Conservation (phyloP, 2,113 vertebrate genomes). For the Micronycteris hirsuta region DNA sequence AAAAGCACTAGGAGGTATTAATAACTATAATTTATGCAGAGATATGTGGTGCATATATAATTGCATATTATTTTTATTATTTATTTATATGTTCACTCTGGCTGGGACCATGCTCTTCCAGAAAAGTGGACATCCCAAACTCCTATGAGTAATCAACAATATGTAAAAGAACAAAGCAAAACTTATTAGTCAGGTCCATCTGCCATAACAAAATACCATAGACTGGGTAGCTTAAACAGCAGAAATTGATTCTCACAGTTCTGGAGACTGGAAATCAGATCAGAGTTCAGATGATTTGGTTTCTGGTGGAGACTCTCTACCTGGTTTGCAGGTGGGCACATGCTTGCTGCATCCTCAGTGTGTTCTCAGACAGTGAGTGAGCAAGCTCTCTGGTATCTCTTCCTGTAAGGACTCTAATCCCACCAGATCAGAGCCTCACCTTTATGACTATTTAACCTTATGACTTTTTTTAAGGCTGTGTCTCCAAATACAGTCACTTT, state of each 20-base stretch:
- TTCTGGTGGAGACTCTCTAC: background rate
- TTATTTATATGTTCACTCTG: slow-evolving; percentile 2
- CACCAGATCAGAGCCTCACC: background rate
- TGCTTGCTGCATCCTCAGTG: background rate
- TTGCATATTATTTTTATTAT: background rate
- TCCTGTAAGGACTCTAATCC: background rate
- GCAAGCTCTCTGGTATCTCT: background rate
- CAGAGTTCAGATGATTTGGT: background rate
- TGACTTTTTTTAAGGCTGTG: background rate
- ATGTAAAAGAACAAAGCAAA: background rate
- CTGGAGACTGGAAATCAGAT: background rate
- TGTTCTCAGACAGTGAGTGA: background rate
- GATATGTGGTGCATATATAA: background rate
- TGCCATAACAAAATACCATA: background rate
- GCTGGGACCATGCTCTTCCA: background rate
- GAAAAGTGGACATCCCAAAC: background rate
- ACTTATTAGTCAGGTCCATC: background rate
- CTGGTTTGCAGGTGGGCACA: background rate
- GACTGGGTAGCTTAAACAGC: background rate
- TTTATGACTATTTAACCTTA: background rate
- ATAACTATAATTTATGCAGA: background rate
- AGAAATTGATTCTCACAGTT: background rate
- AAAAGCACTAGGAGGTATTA: background rate
- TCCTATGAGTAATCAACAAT: background rate
- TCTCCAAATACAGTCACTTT: background rate